Evolutionary conservation across 2,797 vertebrate genomes (phyloP), one percentile per base, ranked within the genome.

Genomic region (Xiphorhynchus erythropygius): DNA sequence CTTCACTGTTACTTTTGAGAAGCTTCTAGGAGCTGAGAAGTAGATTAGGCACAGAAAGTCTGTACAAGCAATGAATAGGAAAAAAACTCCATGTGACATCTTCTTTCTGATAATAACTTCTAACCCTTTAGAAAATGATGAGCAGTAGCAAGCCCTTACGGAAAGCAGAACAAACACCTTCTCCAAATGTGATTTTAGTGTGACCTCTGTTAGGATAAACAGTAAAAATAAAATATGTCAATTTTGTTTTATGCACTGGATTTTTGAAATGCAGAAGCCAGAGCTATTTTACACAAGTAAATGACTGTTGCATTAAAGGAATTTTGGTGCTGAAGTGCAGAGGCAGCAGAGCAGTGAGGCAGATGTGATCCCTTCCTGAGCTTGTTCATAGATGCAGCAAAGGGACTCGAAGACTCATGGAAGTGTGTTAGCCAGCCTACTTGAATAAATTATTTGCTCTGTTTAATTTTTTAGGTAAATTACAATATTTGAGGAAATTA

Each of bases 381-480:
- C 52, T 80, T 89, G 44, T 16, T 41, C 0, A 0, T 41, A 47
- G 50, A 4, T 53, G 47, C 52, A 44, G 23, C 5, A 2, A 7
- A 4, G 25, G 30, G 35, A 32, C 30, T 30, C 4, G 57, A 50
- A 86, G 59, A 32, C 21, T 62, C 62, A 37, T 4, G 1, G 53
- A 75, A 46, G 14, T 35, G 18, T 74, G 19, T 84, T 64, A 56
- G 53, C 14, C 18, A 41, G 33, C 23, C 14, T 6, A 1, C 44
- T 78, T 89, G n/a, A 77, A 57, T 39, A 80, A 71, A 55, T 70
- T 11, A 57, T 87, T 90, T 83, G 15, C 23, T 74, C 15, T 42
- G 8, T 74, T 92, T 77, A 42, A 19, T 57, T 79, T 93, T 85
- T 82, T 37, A 84, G 25, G 44, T 76, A 84, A 91, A 88, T 86